Evolutionary conservation across 2,113 vertebrate genomes (phyloP).

Genomic region (Okapia johnstoni): DNA sequence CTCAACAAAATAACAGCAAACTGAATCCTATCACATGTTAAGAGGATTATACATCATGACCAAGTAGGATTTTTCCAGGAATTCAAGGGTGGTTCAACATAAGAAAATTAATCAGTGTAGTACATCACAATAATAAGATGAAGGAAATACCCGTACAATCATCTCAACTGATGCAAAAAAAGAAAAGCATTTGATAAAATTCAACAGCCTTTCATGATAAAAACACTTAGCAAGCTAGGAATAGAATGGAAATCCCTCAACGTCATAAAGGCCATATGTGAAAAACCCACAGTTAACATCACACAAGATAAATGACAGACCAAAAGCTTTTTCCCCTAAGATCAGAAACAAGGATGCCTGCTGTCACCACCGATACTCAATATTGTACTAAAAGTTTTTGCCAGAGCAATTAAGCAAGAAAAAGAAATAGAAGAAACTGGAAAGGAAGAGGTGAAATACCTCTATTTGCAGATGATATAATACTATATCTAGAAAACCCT

Average conservation of each 20-base stretch:
- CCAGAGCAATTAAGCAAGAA: neutral
- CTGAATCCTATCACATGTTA: neutral
- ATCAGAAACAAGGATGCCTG: neutral
- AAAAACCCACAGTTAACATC: neutral
- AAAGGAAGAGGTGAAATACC: neutral
- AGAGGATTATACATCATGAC: neutral
- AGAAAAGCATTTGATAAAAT: neutral
- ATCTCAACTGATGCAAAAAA: neutral
- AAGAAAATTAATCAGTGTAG: neutral
- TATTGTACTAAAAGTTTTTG: neutral
- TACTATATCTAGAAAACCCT: neutral
- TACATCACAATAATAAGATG: neutral
- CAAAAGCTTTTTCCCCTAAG: neutral
- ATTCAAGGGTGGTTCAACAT: neutral
- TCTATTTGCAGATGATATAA: neutral
- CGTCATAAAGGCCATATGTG: neutral
- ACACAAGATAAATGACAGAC: neutral
- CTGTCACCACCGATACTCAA: neutral
- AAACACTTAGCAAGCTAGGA: neutral
- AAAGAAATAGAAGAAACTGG: neutral
- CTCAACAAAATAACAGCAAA: neutral
- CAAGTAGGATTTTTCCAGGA: neutral
- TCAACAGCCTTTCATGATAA: neutral
- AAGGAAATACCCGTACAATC: neutral
- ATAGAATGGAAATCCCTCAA: neutral